Conservation (phyloP, 2,113 vertebrate species). For the Rhadina sibilatrix region DNA sequence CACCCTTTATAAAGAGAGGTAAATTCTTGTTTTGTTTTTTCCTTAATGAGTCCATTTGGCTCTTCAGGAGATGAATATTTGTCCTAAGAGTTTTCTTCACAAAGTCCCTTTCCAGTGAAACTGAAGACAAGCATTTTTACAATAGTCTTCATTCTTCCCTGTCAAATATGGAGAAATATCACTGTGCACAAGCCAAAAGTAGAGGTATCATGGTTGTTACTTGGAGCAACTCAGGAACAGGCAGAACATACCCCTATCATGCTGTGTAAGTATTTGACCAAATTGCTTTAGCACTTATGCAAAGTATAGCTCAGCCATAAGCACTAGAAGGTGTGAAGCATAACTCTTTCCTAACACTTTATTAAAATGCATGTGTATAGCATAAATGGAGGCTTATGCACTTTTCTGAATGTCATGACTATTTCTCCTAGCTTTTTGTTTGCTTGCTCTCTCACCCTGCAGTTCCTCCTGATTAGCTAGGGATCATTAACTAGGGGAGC, state of each 20-base stretch:
- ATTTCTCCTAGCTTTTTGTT: neutral
- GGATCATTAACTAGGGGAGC: neutral
- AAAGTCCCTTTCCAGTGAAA: neutral
- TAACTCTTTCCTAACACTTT: neutral
- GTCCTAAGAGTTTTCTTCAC: neutral
- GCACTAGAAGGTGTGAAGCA: neutral
- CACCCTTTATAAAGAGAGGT: neutral
- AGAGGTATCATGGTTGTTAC: accelerated
- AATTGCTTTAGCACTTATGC: neutral
- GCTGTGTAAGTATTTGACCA: neutral
- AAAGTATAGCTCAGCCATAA: neutral
- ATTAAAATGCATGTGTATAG: neutral
- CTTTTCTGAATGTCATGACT: neutral
- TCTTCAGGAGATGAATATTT: neutral
- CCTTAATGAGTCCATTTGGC: neutral
- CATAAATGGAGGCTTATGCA: neutral
- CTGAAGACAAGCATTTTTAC: neutral
- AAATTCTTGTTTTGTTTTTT: neutral
- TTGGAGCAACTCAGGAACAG: neutral
- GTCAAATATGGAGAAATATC: neutral
- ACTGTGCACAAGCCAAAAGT: neutral
- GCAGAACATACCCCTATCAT: neutral
- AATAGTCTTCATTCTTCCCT: neutral
- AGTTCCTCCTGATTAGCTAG: neutral
- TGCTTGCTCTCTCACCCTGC: neutral